phyloP scores from a whole-genome alignment of 2,888 invertebrate genomes.

The Sesamia inferens region DNA sequence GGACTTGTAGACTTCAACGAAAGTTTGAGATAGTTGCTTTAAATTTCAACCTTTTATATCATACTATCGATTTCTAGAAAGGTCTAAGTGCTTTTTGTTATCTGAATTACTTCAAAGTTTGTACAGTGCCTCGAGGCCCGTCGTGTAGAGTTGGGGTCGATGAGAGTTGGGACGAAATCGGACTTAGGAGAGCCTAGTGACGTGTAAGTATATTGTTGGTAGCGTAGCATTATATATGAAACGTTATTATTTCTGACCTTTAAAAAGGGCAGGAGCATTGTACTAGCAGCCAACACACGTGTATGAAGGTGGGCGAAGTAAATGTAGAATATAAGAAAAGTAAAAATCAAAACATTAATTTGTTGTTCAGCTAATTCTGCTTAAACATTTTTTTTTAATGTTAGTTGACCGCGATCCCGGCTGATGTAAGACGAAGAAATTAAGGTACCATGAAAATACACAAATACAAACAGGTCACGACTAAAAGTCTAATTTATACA shows the following conservation, averaged over 20 bases:
- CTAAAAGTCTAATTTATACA: conserved; percentile 41
- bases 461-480: conserved; percentile 30
- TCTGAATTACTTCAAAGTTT: neutral
- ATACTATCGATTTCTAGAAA: neutral
- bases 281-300: neutral
- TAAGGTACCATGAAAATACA: conserved; percentile 4
- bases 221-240: too few species aligned
- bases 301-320: neutral
- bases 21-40: neutral
- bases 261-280: neutral
- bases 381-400: too few species aligned
- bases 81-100: neutral
- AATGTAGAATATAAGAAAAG: neutral
- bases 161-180: too few species aligned
- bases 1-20: neutral
- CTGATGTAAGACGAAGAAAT: neutral
- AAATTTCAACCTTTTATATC: neutral
- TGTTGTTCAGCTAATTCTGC: neutral
- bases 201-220: neutral
- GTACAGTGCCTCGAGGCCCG: neutral
- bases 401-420: too few species aligned
- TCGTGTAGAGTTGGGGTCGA: too few species aligned
- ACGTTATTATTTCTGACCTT: neutral
- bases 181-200: neutral
- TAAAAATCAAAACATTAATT: neutral